phyloP scores from a whole-genome alignment of 1,140 invertebrate species.

The Helicoverpa armigera region DNA sequence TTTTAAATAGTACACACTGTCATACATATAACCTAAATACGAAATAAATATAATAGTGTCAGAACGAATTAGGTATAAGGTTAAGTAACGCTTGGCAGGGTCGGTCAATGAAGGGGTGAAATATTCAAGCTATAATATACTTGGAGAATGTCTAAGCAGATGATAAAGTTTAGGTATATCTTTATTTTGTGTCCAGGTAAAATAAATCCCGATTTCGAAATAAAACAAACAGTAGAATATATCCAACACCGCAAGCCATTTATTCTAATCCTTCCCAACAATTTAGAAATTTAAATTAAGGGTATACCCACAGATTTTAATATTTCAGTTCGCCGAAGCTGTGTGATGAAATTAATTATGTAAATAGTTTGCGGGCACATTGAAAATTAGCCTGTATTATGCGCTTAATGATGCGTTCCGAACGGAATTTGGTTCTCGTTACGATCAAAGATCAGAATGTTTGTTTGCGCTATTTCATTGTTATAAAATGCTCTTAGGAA shows the following conservation, averaged over 20 bases:
- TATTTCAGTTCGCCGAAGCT: conserved; percentile 20
- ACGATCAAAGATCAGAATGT: conserved; percentile 16
- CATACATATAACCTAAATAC: too few species aligned
- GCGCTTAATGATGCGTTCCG: conserved; percentile 56
- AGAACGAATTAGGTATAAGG: too few species aligned
- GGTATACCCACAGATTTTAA: conserved; percentile 36
- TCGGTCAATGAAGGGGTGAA: too few species aligned
- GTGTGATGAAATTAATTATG: conserved; percentile 72
- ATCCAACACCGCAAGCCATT: conserved; percentile 17
- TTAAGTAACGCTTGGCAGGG: too few species aligned
- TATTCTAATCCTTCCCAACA: conserved; percentile 12
- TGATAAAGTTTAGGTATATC: too few species aligned
- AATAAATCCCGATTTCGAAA: neutral
- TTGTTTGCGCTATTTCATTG: neutral
- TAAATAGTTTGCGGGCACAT: conserved; percentile 72
- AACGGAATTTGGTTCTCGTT: conserved; percentile 38
- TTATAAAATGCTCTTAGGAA: neutral
- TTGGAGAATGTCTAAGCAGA: too few species aligned
- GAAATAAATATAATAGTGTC: too few species aligned
- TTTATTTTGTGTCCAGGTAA: too few species aligned
- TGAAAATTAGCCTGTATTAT: conserved; percentile 66
- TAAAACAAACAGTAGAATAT: conserved; percentile 6
- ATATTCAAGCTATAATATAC: too few species aligned
- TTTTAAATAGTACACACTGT: too few species aligned
- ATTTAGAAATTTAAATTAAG: conserved; percentile 48